Evolutionary conservation across 2,113 vertebrate species (phyloP), one percentile per base, ranked within the genome.

Genomic region (Ciconia boyciana): DNA sequence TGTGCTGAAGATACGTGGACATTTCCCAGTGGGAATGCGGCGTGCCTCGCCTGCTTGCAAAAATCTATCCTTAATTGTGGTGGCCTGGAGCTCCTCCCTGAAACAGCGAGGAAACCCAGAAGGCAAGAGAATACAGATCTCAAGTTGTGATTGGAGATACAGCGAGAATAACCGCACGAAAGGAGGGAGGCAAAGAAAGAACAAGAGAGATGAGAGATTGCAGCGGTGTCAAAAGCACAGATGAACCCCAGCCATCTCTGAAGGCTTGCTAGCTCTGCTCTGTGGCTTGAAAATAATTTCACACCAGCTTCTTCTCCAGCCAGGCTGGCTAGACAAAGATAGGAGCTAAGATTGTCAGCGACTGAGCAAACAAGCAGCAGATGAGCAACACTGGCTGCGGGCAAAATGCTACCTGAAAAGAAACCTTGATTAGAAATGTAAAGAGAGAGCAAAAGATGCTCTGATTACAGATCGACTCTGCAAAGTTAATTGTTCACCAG

Each of bases 401-500:
- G 88, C 79, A 58, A 77, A 96, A 70, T 1, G 36, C 84, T 69
- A 87, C 90, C 96, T 83, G 34, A 58, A 80, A 80, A 90, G 72
- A 77, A 28, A 62, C 48, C 88, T 44, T 57, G 83, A 58, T 82
- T 58, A 78, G 92, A 60, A 85, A 81, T 4, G 36, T 54, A 65
- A 72, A 92, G 74, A 66, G 85, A 87, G 94, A 41, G 87, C 83
- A 32, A 16, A 34, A 95, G 90, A 94, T 93, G 94, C 92, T 84
- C 68, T 64, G 96, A 96, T 97, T 96, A 65, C 46, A 39, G 83
- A 68, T 61, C 20, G 5, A 39, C 87, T 84, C 83, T 0, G 52
- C 71, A 8, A 21, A 62, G 89, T 89, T 96, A 94, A 96, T 94
- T 85, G 97, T 90, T 94, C 94, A 83, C 95, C 93, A 86, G 92